Evolutionary conservation across 2,888 invertebrate species (phyloP).

Genomic region (Hermaeophaga mercurialis): DNA sequence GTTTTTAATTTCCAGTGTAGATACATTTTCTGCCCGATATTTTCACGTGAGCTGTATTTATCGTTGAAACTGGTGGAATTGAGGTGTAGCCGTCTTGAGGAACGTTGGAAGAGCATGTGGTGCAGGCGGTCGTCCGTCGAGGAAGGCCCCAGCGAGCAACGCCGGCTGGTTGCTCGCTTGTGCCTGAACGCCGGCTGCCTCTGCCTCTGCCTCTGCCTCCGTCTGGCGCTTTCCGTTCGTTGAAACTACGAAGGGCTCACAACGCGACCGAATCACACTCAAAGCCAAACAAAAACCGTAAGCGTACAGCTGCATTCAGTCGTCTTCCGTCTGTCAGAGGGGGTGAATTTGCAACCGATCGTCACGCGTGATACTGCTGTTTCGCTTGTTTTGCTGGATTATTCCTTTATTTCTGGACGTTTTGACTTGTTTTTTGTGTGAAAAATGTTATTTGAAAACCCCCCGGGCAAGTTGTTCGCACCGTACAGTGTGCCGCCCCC

Average conservation of each 20-base stretch:
- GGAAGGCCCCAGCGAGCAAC: slow-evolving; percentile 35
- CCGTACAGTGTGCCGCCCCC: slow-evolving; percentile 76
- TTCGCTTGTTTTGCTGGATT: slow-evolving; percentile 7
- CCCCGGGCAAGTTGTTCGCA: slow-evolving; percentile 69
- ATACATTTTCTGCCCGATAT: too few species aligned
- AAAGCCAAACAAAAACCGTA: slow-evolving; percentile 36
- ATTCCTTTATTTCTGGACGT: slow-evolving; percentile 25
- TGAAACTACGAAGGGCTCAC: slow-evolving; percentile 27
- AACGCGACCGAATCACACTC: slow-evolving; percentile 1
- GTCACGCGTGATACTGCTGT: slow-evolving; percentile 24
- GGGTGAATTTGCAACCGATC: slow-evolving; percentile 44
- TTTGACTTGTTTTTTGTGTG: slow-evolving; percentile 24
- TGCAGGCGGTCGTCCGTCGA: slow-evolving; percentile 44
- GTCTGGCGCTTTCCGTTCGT: slow-evolving; percentile 11
- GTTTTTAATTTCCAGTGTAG: too few species aligned
- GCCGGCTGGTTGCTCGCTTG: slow-evolving; percentile 44
- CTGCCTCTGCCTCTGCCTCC: slow-evolving; percentile 16
- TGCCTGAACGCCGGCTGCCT: slow-evolving; percentile 47
- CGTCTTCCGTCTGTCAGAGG: slow-evolving; percentile 42
- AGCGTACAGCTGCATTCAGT: slow-evolving; percentile 41
- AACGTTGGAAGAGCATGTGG: slow-evolving; percentile 47
- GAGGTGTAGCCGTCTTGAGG: slow-evolving; percentile 26
- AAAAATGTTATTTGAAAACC: slow-evolving; percentile 73
- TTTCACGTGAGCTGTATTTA: too few species aligned
- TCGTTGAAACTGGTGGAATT: slow-evolving; percentile 35